Percentiles rank a stretch among this genome's conserved stretches.
phyloP scores from a whole-genome alignment of 2,888 invertebrate species.

The Barypeithes pellucidus region DNA sequence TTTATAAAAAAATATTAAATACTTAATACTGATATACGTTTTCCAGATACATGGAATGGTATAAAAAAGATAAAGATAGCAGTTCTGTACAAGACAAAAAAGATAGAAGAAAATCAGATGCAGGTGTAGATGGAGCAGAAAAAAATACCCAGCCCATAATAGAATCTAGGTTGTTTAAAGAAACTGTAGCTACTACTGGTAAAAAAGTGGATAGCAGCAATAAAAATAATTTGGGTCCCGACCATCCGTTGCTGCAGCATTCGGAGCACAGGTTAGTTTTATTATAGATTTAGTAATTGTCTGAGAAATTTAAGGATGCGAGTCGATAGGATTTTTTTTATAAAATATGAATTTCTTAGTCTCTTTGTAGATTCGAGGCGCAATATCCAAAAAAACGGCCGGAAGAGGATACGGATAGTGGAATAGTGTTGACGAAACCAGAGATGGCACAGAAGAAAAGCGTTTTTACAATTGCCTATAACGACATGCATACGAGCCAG shows the following conservation, averaged over 20 bases:
- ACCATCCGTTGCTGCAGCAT: slow-evolving; percentile 81
- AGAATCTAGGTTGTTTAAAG: slow-evolving; percentile 59
- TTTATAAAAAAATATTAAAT: slow-evolving; percentile 41
- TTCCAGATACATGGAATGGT: slow-evolving; percentile 83
- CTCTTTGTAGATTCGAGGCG: slow-evolving; percentile 75
- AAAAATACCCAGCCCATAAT: slow-evolving; percentile 49
- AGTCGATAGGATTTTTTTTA: no score
- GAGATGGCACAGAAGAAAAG: slow-evolving; percentile 91
- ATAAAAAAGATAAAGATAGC: slow-evolving; percentile 75
- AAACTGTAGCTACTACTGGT: slow-evolving; percentile 62
- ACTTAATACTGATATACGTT: slow-evolving; percentile 71
- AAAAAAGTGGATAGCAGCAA: slow-evolving; percentile 58
- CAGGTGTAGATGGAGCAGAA: slow-evolving; percentile 48
- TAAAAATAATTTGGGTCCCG: slow-evolving; percentile 63
- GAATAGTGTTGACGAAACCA: slow-evolving; percentile 83
- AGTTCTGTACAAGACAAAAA: slow-evolving; percentile 68
- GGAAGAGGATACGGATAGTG: slow-evolving; percentile 82
- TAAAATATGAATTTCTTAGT: slow-evolving; percentile 6
- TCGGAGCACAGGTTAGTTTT: background rate
- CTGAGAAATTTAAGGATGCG: no score
- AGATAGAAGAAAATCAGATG: slow-evolving; percentile 65
- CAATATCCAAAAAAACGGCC: slow-evolving; percentile 64
- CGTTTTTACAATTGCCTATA: slow-evolving; percentile 93
- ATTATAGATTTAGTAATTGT: no score
- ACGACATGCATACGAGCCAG: slow-evolving; percentile 90